Conservation (phyloP, 2,113 vertebrate genomes). For the Rhinolophus ferrumequinum region DNA sequence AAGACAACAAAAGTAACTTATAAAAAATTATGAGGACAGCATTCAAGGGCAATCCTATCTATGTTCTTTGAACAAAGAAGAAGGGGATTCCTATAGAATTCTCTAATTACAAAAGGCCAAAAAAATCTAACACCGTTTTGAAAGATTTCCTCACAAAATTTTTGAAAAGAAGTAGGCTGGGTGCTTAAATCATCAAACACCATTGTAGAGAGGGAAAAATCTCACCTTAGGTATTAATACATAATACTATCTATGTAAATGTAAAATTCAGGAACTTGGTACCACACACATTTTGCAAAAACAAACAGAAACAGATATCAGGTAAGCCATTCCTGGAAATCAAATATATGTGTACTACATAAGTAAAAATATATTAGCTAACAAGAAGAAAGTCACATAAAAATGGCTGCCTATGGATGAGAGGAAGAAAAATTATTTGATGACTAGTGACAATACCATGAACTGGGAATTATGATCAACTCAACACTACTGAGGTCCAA, state of each 20-base stretch:
- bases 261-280: not conserved
- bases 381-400: not conserved
- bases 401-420: not conserved
- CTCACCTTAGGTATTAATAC: not conserved
- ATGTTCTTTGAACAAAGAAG: not conserved
- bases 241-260: not conserved
- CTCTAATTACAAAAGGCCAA: not conserved
- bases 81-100: not conserved
- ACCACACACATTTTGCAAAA: not conserved
- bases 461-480: not conserved
- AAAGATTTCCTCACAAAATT: not conserved
- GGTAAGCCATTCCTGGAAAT: not conserved
- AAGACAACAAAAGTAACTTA: constrained; percentile 35
- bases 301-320: not conserved
- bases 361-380: not conserved
- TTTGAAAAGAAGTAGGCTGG: not conserved
- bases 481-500: not conserved
- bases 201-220: not conserved
- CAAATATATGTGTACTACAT: not conserved
- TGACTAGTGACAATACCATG: not conserved
- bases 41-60: not conserved
- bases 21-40: not conserved
- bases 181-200: not conserved
- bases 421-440: not conserved
- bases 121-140: not conserved